phyloP scores from a whole-genome alignment of 2,888 invertebrate species.

The Mythimna ferrago region DNA sequence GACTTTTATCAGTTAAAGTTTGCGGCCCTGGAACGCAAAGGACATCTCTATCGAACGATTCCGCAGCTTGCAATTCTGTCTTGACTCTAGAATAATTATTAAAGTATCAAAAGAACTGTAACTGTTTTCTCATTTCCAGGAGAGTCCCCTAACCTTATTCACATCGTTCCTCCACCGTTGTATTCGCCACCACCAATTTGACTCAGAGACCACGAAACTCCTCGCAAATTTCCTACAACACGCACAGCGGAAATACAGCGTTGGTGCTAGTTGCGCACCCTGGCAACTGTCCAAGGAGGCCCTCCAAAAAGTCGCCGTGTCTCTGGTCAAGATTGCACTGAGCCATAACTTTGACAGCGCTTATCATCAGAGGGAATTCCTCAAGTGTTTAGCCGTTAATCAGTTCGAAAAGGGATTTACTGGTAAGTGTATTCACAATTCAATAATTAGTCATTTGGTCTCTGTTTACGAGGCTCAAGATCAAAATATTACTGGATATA shows the following conservation, averaged over 20 bases:
- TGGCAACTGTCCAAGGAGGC: constrained; percentile 88
- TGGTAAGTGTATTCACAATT: constrained; percentile 72
- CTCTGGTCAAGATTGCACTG: constrained; percentile 91
- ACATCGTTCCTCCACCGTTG: constrained; percentile 91
- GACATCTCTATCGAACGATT: too few relatives aligned
- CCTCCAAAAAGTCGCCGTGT: constrained; percentile 90
- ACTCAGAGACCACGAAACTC: constrained; percentile 80
- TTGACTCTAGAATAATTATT: neutral
- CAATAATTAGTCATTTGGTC: neutral
- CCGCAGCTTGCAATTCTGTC: too few relatives aligned
- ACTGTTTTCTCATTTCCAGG: constrained; percentile 83
- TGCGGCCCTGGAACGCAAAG: too few relatives aligned
- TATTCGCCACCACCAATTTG: constrained; percentile 85
- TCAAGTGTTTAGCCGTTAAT: constrained; percentile 90
- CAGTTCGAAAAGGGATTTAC: constrained; percentile 90
- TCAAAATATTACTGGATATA: constrained; percentile 13
- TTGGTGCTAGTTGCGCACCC: constrained; percentile 74
- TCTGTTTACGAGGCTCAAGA: neutral
- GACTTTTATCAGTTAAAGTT: too few relatives aligned
- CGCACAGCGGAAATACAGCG: constrained; percentile 83
- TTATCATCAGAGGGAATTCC: constrained; percentile 91
- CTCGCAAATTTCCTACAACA: constrained; percentile 80
- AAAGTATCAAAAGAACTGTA: neutral
- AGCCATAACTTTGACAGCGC: constrained; percentile 92
- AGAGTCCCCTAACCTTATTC: constrained; percentile 91